Evolutionary conservation across 37 sponge, comb jelly and placozoan species (phyloP), one percentile per base, ranked within the genome.

Genomic region (Dysidea cf. avara): DNA sequence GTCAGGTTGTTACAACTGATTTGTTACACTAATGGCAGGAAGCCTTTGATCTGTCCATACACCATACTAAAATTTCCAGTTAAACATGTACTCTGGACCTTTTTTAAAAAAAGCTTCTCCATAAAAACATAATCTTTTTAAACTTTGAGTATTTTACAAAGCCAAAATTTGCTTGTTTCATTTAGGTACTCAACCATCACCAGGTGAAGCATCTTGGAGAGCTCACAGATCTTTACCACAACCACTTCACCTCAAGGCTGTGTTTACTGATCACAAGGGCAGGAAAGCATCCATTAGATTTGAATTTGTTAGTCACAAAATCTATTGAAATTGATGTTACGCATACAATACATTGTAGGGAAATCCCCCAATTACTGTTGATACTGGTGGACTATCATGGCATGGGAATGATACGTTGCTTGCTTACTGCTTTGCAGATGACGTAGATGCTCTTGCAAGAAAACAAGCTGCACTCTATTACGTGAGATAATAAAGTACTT

Each of bases 211-310:
- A 38, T 58, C 66, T 34, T 25, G 43, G 7, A 39, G 69, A 7
- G 79, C 86, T 1, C 80, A 86, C 61, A 56, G 43, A 67, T 51
- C 64, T 24, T 75, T 86, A 2, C 86, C 86, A 3, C 86, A 86
- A 61, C 86, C n/a, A n/a, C n/a, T n/a, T n/a, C n/a, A n/a, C n/a
- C n/a, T n/a, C n/a, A n/a, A n/a, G n/a, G n/a, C n/a, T n/a, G n/a
- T n/a, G n/a, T n/a, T n/a, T n/a, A n/a, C n/a, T n/a, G n/a, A n/a
- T n/a, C n/a, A n/a, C n/a, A 34, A 66, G 28, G 46, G 64, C 6
- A 40, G 60, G 38, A 71, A 68, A 20, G 75, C 72, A 3, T 67
- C 80, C 5, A 46, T 86, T n/a, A 53, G 57, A n/a, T 79, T 86
- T 59, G 86, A 86, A 40, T 80, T 79, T 67, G 86, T 86, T 30